Evolutionary conservation across 2,113 vertebrate genomes (phyloP).

Genomic region (Pithys albifrons): DNA sequence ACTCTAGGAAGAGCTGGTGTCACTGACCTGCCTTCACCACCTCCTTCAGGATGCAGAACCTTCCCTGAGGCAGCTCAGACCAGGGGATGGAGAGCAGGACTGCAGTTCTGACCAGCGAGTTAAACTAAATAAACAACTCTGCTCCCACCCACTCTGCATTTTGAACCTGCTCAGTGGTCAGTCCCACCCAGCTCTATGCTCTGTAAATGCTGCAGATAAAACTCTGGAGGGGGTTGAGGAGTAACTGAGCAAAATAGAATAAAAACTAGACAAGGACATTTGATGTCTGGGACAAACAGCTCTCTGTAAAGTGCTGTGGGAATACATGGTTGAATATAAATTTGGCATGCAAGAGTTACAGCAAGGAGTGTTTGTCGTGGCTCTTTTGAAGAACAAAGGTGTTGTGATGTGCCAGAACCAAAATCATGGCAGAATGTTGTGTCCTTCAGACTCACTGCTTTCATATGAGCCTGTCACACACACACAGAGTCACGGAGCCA

Average conservation of each 20-base stretch:
- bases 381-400: background rate
- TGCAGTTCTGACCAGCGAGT: background rate
- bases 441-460: background rate
- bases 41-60: background rate
- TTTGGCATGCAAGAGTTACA: background rate
- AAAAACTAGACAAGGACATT: background rate
- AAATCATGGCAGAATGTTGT: background rate
- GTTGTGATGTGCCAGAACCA: background rate
- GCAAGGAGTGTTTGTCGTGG: background rate
- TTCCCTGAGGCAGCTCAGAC: background rate
- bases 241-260: background rate
- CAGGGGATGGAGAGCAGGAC: background rate
- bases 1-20: background rate
- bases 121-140: background rate
- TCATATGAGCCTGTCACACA: background rate
- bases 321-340: background rate
- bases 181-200: background rate
- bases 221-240: background rate
- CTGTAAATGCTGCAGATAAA: background rate
- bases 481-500: background rate
- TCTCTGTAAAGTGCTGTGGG: background rate
- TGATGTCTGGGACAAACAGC: background rate
- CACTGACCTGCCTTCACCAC: background rate
- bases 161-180: background rate
- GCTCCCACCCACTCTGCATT: background rate